Base-by-base conservation (phyloP, 2,113 vertebrate species). In the Telmatochromis sp. region DNA sequence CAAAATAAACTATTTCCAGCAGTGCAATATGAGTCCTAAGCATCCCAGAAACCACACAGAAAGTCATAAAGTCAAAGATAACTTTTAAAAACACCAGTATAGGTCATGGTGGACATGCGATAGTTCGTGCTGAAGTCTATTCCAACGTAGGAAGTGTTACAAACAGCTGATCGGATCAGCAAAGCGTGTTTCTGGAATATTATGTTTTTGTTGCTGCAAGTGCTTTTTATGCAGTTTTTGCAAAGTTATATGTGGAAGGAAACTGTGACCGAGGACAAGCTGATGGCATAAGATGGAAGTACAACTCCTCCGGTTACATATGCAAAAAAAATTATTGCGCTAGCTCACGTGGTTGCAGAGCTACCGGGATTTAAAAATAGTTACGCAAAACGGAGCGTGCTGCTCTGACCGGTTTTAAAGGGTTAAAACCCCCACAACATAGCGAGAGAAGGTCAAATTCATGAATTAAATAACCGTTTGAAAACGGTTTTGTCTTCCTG, bases 51-150 rank as follows among this genome's bases (percentile, higher is more conserved):
- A n/a, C n/a, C n/a, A n/a, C n/a, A n/a, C n/a, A n/a, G n/a, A n/a
- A n/a, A n/a, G n/a, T n/a, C n/a, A n/a, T n/a, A n/a, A n/a, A n/a
- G n/a, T n/a, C n/a, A n/a, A n/a, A n/a, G n/a, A n/a, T n/a, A n/a
- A n/a, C n/a, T n/a, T n/a, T n/a, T n/a, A n/a, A n/a, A n/a, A n/a
- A n/a, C n/a, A n/a, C n/a, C n/a, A n/a, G n/a, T n/a, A n/a, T n/a
- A 42, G 40, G 40, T 1, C 3, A 6, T 42, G 40, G 12, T 0
- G 12, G 40, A 42, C 12, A 42, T 42, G 40, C 3, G 0, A 42
- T 0, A 42, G 1, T 42, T 42, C 5, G 0, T 0, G 1, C 40
- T 42, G 40, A 42, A 0, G 5, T 37, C 35, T 37, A 37, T 0
- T 37, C 35, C 9, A 0, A 42, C 0, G 1, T 2, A 45, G 5